Evolutionary conservation across 2,113 vertebrate genomes (phyloP), one percentile per base, ranked within the genome.

Genomic region (Colistium nudipinnis): DNA sequence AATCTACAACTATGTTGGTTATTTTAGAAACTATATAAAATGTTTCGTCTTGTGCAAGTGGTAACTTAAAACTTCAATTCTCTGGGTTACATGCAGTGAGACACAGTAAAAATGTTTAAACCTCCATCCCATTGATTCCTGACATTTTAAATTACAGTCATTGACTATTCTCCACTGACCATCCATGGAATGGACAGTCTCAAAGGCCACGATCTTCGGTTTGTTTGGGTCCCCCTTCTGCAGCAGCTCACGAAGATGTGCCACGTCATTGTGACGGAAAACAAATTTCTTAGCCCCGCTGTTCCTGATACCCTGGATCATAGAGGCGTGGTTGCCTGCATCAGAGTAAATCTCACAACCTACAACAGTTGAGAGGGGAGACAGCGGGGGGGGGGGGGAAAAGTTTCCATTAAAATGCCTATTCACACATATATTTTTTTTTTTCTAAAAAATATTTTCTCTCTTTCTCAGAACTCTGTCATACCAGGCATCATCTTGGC

Each of bases 171-270:
- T 9, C 24, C 27, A 87, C 95, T 93, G 52, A 98, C 98, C 97
- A 79, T 99, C 97, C 98, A 99, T 99, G 3, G 98, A 99, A 80
- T 99, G 98, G 52, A 99, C 97, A 0, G 98, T 99, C 87, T 99
- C 98, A 80, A 99, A 98, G 1, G 97, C 98, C 30, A 99, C 97
- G 1, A 99, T 98, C 89, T 98, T 99, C 2, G 98, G 98, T 64
- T 92, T 92, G 0, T 90, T 80, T 0, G 95, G 94, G 60, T 98
- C 92, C 0, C 95, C 96, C 19, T 94, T 94, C 71, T 89, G 87
- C 69, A 99, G 78, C 1, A 95, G 84, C 2, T 97, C 94, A 53
- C 91, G 66, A 7, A 99, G 92, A 45, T 99, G 96, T 48, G 47
- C 57, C 3, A 93, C 91, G 0, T 98, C 95, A 0, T 99, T 99